Evolutionary conservation across 1,140 invertebrate species (phyloP).

Genomic region (Hydropsyche tenuis): DNA sequence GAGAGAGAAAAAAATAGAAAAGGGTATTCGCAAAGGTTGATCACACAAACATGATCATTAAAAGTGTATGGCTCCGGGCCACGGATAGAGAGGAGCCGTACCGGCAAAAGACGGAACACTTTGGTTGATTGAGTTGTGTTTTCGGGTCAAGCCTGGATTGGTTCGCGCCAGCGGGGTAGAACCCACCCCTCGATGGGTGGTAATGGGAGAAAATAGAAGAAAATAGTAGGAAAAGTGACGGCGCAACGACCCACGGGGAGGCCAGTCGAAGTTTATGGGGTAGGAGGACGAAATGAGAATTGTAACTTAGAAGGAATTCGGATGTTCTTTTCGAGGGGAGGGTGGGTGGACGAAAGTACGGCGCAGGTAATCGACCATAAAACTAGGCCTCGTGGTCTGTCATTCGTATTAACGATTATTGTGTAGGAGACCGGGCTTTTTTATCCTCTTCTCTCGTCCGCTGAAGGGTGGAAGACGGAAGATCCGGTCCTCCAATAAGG

Average conservation of each 20-base stretch:
- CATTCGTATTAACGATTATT: constrained; percentile 51
- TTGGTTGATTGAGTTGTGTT: constrained; percentile 51
- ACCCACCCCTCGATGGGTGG: background rate
- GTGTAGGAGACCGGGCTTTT: constrained; percentile 40
- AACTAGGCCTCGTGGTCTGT: constrained; percentile 49
- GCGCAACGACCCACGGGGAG: background rate
- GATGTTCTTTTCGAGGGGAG: background rate
- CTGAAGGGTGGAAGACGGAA: background rate
- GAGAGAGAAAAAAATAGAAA: constrained; percentile 4
- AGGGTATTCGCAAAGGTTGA: constrained; percentile 3
- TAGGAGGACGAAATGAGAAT: constrained; percentile 1
- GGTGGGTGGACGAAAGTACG: constrained; percentile 15
- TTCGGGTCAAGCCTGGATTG: constrained; percentile 47
- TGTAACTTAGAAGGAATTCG: constrained; percentile 19
- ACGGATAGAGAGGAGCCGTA: constrained; percentile 26
- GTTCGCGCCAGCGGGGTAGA: background rate
- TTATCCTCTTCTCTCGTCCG: constrained; percentile 4
- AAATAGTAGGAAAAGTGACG: constrained; percentile 15
- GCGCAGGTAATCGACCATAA: constrained; percentile 49
- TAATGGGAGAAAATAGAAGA: constrained; percentile 13
- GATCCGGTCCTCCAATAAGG: constrained; percentile 24
- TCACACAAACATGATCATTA: constrained; percentile 41
- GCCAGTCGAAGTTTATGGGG: background rate
- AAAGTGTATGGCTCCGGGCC: constrained; percentile 39
- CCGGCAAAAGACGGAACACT: constrained; percentile 48